Percentiles rank a stretch among this genome's conserved stretches.
Evolutionary conservation across 92 coral and sea anemone species (phyloP).

Genomic region (Phenganax subtilis): DNA sequence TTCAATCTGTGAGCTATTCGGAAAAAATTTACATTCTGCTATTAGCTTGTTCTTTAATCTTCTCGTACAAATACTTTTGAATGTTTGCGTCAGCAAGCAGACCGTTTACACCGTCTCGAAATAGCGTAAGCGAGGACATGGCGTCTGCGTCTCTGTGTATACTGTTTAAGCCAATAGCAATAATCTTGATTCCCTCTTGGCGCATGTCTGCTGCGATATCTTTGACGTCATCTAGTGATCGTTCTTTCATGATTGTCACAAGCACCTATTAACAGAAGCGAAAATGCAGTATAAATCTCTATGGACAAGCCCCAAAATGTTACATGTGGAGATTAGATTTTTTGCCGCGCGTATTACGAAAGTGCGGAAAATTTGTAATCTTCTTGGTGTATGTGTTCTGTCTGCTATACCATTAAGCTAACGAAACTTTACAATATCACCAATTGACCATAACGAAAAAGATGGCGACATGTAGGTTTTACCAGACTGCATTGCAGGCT

Average conservation of each 20-base stretch:
- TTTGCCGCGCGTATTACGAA: no score
- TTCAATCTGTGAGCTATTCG: background rate
- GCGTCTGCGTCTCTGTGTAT: slow-evolving; percentile 23
- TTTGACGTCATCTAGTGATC: slow-evolving; percentile 38
- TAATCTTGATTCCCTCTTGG: slow-evolving; percentile 64
- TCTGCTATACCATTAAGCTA: no score
- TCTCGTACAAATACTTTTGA: slow-evolving; percentile 16
- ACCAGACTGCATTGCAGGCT: no score
- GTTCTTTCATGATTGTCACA: slow-evolving; percentile 26
- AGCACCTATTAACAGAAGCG: slow-evolving; percentile 24
- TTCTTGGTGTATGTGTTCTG: no score
- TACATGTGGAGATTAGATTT: no score
- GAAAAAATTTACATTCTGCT: slow-evolving; percentile 9
- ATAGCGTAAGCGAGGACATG: slow-evolving; percentile 9
- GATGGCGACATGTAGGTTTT: no score
- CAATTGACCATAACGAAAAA: no score
- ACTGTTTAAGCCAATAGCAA: slow-evolving; percentile 59
- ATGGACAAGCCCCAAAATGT: background rate
- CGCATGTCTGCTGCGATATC: slow-evolving; percentile 68
- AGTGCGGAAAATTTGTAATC: no score
- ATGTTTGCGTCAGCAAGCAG: slow-evolving; percentile 20
- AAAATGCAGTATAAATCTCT: background rate
- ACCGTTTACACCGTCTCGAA: slow-evolving; percentile 8
- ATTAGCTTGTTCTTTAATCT: slow-evolving; percentile 30
- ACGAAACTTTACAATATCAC: no score